phyloP scores from a whole-genome alignment of 2,888 invertebrate species.

The Hylaea fasciaria region DNA sequence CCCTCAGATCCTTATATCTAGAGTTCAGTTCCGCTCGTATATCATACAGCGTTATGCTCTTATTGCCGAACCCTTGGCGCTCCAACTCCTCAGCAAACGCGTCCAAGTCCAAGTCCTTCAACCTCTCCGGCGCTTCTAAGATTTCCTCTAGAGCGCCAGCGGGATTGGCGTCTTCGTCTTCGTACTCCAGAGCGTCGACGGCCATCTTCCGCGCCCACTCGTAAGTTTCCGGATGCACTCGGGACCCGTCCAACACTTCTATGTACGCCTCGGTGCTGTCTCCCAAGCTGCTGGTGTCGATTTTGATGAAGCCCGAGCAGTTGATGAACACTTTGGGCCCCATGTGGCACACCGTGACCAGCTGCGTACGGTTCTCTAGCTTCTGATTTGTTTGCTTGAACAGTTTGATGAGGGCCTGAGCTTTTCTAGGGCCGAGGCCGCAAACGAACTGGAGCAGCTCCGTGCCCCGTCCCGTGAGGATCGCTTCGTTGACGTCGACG shows the following conservation, averaged over 20 bases:
- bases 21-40: constrained; percentile 98
- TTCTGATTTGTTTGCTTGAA: constrained; percentile 96
- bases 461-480: constrained; percentile 94
- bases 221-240: constrained; percentile 99
- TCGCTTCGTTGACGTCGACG: constrained; percentile 97
- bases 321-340: constrained; percentile 99
- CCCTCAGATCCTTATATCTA: constrained; percentile 95
- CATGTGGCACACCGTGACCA: constrained; percentile 98
- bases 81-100: constrained; percentile 99
- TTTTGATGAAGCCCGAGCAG: constrained; percentile 99
- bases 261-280: constrained; percentile 98
- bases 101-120: constrained; percentile 98
- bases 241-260: constrained; percentile 97
- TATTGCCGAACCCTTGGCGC: constrained; percentile 94
- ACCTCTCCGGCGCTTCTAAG: constrained; percentile 95
- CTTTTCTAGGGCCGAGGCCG: constrained; percentile 98
- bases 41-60: constrained; percentile 97
- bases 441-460: constrained; percentile 98
- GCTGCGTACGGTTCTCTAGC: constrained; percentile 96
- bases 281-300: constrained; percentile 97
- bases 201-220: constrained; percentile 99
- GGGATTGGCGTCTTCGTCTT: constrained; percentile 98
- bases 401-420: constrained; percentile 92
- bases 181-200: constrained; percentile 98
- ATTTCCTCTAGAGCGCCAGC: constrained; percentile 99